Conservation (phyloP, 2,797 vertebrate genomes). For the Prunella strophiata region DNA sequence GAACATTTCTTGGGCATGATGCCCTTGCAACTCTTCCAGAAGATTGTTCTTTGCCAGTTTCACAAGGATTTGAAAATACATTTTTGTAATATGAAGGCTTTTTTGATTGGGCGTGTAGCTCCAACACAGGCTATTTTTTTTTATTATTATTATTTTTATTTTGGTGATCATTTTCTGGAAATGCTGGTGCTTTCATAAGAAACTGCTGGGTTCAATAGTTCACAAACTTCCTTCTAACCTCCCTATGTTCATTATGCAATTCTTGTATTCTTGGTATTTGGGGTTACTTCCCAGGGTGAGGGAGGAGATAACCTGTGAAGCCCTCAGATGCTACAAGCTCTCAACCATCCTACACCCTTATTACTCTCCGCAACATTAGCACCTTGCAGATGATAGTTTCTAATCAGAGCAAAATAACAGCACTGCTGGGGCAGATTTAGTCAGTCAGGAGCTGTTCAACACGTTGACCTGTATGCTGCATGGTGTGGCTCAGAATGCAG, state of each 20-base stretch:
- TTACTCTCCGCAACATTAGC: neutral
- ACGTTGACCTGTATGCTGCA: neutral
- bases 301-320: neutral
- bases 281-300: neutral
- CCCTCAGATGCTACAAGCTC: neutral
- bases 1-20: neutral
- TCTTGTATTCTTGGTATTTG: neutral
- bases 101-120: rapidly evolving
- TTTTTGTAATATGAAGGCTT: neutral
- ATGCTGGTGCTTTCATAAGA: neutral
- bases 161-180: neutral
- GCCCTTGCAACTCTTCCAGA: neutral
- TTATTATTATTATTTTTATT: neutral
- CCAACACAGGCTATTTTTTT: neutral
- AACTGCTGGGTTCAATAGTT: neutral
- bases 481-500: neutral
- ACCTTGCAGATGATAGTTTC: neutral
- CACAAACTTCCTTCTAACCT: neutral
- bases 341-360: neutral
- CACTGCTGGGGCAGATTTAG: neutral
- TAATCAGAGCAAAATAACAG: neutral
- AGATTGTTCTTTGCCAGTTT: neutral
- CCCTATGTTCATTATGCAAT: neutral
- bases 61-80: neutral
- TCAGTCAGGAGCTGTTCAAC: neutral